Percentiles rank a stretch among this genome's conserved stretches.
Evolutionary conservation across 2,888 invertebrate genomes (phyloP).

Genomic region (Metalampra italica): DNA sequence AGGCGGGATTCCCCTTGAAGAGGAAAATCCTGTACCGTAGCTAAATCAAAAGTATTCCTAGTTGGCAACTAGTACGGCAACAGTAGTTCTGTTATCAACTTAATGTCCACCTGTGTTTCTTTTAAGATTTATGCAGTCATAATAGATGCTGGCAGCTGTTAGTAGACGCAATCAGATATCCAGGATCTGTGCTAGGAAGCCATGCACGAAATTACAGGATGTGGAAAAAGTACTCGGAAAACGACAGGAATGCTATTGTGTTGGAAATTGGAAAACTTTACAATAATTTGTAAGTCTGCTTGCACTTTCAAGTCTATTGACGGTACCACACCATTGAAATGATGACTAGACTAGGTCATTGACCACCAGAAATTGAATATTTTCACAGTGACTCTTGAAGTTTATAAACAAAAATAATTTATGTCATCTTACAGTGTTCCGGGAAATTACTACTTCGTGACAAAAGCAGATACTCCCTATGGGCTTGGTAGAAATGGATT

Average conservation of each 20-base stretch:
- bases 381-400: too few species aligned
- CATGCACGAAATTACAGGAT: slow-evolving; percentile 46
- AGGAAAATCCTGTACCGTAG: too few species aligned
- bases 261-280: slow-evolving; percentile 40
- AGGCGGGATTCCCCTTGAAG: too few species aligned
- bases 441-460: slow-evolving; percentile 58
- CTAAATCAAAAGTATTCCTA: too few species aligned
- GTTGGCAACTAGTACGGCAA: too few species aligned
- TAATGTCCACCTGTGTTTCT: too few species aligned
- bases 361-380: too few species aligned
- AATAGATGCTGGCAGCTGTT: slow-evolving; percentile 54
- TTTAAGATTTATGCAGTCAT: slow-evolving; percentile 60
- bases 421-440: slow-evolving; percentile 39
- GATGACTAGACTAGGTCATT: too few species aligned
- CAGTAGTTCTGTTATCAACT: too few species aligned
- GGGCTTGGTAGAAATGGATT: slow-evolving; percentile 53
- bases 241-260: slow-evolving; percentile 34
- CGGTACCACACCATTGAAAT: too few species aligned
- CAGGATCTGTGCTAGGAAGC: slow-evolving; percentile 47
- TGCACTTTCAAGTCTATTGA: too few species aligned
- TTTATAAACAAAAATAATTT: slow-evolving; percentile 1
- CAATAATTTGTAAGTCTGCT: slow-evolving; percentile 47
- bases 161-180: slow-evolving; percentile 44
- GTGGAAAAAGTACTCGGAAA: slow-evolving; percentile 50
- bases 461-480: slow-evolving; percentile 43